Evolutionary conservation across 37 sponge, comb jelly and placozoan species (phyloP), one percentile per base, ranked within the genome.

Genomic region (Cliona cf. orientalis): DNA sequence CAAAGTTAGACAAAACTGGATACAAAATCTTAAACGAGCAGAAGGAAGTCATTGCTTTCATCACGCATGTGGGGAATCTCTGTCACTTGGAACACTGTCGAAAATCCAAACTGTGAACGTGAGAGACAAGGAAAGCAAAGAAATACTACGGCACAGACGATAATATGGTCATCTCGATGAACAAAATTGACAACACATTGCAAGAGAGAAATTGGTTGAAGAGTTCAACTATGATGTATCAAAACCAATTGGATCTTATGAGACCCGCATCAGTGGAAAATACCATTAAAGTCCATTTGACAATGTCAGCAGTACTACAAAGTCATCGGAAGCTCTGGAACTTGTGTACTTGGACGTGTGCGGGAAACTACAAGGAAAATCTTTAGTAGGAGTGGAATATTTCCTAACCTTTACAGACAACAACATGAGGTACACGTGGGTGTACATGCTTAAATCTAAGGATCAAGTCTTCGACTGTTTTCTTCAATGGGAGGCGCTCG

Each of bases 101-200:
- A 28, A 44, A 6, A 5, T 7, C 5, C 5, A 22, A 72, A 5
- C 3, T 5, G 46, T 11, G n/a, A 60, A 46, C 28, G 78, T 12
- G 17, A 34, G 65, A 42, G 78, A 62, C 12, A 55, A n/a, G 19
- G 46, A 70, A 9, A 59, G 82, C 72, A 83, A 61, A 21, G 69
- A 76, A 22, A 53, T 5, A 29, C 46, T 78, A 46, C 78, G 86
- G 86, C 79, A 86, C 49, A 62, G 87, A 1, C 36, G 74, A 36
- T n/a, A n/a, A n/a, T 86, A 53, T 79, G 87, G 87, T 28, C 87
- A 86, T 45, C 74, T 86, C 21, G 69, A 71, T 19, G 80, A 42
- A n/a, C 56, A 59, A 21, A 69, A 57, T 37, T 56, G 77, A 41
- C 42, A 33, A 23, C 57, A 72, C 40, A 46, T 86, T 4, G 76